Percentiles rank a stretch among this genome's conserved stretches.
phyloP scores from a whole-genome alignment of 2,888 invertebrate genomes.

The Argyresthia goedartella region DNA sequence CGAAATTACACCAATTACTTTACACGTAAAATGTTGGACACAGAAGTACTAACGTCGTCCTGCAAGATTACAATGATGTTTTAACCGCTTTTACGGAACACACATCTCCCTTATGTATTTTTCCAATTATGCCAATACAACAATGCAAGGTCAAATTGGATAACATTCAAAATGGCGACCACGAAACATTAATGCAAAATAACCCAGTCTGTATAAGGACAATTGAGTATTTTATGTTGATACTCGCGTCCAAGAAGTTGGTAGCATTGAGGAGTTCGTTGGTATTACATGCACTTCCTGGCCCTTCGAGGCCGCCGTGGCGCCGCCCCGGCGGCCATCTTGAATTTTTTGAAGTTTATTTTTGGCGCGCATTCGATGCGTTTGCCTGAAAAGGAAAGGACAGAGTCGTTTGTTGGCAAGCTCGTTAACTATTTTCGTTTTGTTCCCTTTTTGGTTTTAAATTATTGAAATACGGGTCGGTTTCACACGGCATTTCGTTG shows the following conservation, averaged over 20 bases:
- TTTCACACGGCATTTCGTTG: background rate
- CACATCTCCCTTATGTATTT: background rate
- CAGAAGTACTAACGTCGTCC: no score
- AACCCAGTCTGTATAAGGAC: background rate
- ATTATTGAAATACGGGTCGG: background rate
- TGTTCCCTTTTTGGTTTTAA: background rate
- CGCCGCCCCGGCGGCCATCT: constrained; percentile 48
- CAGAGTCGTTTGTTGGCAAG: background rate
- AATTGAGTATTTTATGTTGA: constrained; percentile 19
- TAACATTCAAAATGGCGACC: constrained; percentile 29
- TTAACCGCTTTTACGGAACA: no score
- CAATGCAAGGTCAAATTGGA: constrained; percentile 7
- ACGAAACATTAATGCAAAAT: background rate
- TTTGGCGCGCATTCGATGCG: constrained; percentile 32
- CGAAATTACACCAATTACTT: no score
- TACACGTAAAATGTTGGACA: no score
- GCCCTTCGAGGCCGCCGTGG: constrained; percentile 40
- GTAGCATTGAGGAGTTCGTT: constrained; percentile 62
- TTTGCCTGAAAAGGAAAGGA: constrained; percentile 2
- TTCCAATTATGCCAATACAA: background rate
- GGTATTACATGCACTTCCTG: constrained; percentile 68
- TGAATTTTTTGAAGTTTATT: constrained; percentile 65
- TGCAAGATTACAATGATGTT: no score
- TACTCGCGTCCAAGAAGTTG: constrained; percentile 33
- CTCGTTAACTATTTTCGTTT: background rate